Conservation (phyloP, 2,113 vertebrate species). For the Urocolius indicus region DNA sequence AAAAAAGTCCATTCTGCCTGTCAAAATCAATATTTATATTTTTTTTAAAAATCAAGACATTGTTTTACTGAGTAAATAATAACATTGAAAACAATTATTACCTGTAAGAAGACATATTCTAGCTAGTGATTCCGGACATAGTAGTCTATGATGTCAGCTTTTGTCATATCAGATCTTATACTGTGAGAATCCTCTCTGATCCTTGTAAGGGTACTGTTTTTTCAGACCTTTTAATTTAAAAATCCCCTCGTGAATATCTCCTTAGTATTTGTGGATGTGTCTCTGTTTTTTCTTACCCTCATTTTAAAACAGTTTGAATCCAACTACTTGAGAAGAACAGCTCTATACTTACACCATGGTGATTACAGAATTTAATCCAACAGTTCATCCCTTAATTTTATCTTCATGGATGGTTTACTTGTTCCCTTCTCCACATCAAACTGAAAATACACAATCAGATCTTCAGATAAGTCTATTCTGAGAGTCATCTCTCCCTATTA, state of each 20-base stretch:
- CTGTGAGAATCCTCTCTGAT: not conserved
- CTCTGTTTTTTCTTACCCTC: not conserved
- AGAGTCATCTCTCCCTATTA: not conserved
- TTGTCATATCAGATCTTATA: not conserved
- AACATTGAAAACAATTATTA: not conserved
- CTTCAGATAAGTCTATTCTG: not conserved
- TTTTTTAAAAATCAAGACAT: not conserved
- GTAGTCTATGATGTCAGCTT: not conserved
- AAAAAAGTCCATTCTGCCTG: not conserved
- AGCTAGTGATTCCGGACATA: not conserved
- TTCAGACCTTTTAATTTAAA: not conserved
- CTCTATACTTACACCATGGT: not conserved
- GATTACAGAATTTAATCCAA: not conserved
- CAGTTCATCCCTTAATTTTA: not conserved
- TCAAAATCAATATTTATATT: not conserved
- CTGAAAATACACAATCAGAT: not conserved
- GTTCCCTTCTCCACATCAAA: not conserved
- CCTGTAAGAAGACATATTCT: not conserved
- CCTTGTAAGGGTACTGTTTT: not conserved
- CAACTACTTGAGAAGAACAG: not conserved
- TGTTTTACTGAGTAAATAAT: not conserved
- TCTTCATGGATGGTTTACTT: not conserved
- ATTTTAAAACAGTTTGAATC: not conserved
- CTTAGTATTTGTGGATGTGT: not conserved
- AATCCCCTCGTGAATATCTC: not conserved